A percentile compares a stretch with the other conserved stretches of the same genome.
Evolutionary conservation across 2,113 vertebrate species (phyloP).

Genomic region (Burhinus oedicnemus): DNA sequence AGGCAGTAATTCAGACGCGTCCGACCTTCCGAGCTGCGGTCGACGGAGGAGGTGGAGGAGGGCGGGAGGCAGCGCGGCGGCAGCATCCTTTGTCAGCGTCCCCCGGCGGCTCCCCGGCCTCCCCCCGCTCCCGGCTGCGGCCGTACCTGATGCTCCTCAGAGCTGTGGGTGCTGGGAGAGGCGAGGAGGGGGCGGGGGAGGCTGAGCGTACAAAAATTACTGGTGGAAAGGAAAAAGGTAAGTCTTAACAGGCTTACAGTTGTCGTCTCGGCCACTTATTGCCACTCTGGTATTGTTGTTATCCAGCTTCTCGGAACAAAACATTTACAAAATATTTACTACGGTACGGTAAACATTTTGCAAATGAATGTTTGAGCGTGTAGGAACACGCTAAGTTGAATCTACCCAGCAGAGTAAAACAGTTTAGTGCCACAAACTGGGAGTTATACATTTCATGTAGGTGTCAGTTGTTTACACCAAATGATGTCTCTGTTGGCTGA

Average conservation of each 20-base stretch:
- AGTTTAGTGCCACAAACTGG: neutral
- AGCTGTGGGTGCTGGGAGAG: neutral
- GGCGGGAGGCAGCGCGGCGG: neutral
- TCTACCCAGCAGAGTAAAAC: neutral
- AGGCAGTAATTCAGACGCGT: neutral
- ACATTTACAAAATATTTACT: neutral
- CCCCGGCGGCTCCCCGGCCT: too few relatives aligned
- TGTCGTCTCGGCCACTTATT: neutral
- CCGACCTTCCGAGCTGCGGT: neutral
- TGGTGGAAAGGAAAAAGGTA: neutral
- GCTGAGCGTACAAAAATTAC: neutral
- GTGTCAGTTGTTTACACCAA: neutral
- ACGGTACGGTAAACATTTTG: neutral
- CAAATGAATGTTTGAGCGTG: neutral
- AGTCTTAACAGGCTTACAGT: neutral
- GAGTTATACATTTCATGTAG: neutral
- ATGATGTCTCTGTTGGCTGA: neutral
- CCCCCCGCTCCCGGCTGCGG: neutral
- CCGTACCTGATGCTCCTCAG: rapidly evolving
- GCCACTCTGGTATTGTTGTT: neutral
- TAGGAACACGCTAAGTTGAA: neutral
- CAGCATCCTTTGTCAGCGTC: neutral
- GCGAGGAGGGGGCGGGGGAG: neutral
- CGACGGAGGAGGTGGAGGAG: rapidly evolving
- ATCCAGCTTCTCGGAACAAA: neutral